A percentile compares a stretch with the other conserved stretches of the same genome.
Evolutionary conservation across 2,888 invertebrate species (phyloP).

Genomic region (Panzeria rudis): DNA sequence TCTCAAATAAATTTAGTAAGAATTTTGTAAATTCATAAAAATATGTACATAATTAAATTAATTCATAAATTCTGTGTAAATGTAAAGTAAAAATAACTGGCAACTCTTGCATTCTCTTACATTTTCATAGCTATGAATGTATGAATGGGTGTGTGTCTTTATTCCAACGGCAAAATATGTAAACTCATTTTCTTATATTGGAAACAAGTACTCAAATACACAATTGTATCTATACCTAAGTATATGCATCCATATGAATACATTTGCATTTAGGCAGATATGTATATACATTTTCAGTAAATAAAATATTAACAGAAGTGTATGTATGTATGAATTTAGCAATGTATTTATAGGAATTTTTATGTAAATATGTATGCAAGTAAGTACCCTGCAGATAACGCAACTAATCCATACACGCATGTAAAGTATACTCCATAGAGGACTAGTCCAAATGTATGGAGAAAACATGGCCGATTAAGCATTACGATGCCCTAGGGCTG

Average conservation of each 20-base stretch:
- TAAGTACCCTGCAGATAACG: too few relatives aligned
- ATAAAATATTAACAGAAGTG: constrained; percentile 10
- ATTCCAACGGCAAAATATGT: constrained; percentile 23
- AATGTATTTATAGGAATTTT: neutral
- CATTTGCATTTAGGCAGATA: too few relatives aligned
- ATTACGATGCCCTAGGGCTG: too few relatives aligned
- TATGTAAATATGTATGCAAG: neutral
- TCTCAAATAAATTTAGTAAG: too few relatives aligned
- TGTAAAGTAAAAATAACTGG: neutral
- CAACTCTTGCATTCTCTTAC: neutral
- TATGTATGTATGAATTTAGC: neutral
- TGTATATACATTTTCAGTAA: too few relatives aligned
- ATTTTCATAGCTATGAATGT: neutral
- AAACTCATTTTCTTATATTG: constrained; percentile 37
- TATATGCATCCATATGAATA: constrained; percentile 6
- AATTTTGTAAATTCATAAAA: too few relatives aligned
- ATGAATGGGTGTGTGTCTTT: neutral
- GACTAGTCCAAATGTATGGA: too few relatives aligned
- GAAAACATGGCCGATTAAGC: too few relatives aligned
- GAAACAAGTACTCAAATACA: constrained; percentile 1
- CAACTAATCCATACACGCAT: too few relatives aligned
- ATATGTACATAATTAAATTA: neutral
- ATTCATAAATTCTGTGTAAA: neutral
- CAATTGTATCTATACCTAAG: neutral
- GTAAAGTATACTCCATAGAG: too few relatives aligned